Base-by-base conservation (phyloP, 2,797 vertebrate genomes). In the Gallinago nigripennis region DNA sequence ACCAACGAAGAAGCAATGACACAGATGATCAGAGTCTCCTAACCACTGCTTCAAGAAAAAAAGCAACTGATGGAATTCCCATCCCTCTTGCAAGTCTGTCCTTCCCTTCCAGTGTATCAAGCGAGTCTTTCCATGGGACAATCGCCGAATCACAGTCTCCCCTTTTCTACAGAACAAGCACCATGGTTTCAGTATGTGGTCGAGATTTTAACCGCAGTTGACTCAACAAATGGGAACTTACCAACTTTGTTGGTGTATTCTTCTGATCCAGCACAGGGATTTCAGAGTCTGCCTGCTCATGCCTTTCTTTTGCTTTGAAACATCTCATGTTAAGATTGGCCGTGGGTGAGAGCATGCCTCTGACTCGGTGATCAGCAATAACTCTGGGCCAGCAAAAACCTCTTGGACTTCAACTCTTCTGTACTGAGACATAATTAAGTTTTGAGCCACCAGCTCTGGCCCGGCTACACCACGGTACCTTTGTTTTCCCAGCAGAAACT, bases 21-120 rank as follows among this genome's bases (percentile, higher is more conserved):
- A 96, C 99, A 99, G 98, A 99, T 99, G 98, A 99, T 99, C 97
- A 97, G 99, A 85, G 99, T 99, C 85, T 99, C 99, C 51, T 99
- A 99, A 98, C 98, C 93, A 69, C 83, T 82, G 90, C 82, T 50
- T 30, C 50, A 56, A 33, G 61, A 20, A 39, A 51, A 71, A 75
- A 70, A 78, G 8, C 75, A 82, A 86, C 96, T 92, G 92, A 83
- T 39, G 90, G 80, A 90, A 85, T 84, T 79, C 87, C 90, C 30
- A 1, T 94, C 94, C 95, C 83, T 95, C 92, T 78, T 79, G 86
- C 87, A 88, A 91, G 88, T 69, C 75, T 97, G 95, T 90, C 78
- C 92, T 94, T 60, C 94, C 85, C 71, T 97, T 73, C 95, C 94
- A 86, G 94, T 92, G 95, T 92, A 85, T 48, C 76, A 88, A 95